Evolutionary conservation across 2,888 invertebrate genomes (phyloP).

Genomic region (Melipona beecheii): DNA sequence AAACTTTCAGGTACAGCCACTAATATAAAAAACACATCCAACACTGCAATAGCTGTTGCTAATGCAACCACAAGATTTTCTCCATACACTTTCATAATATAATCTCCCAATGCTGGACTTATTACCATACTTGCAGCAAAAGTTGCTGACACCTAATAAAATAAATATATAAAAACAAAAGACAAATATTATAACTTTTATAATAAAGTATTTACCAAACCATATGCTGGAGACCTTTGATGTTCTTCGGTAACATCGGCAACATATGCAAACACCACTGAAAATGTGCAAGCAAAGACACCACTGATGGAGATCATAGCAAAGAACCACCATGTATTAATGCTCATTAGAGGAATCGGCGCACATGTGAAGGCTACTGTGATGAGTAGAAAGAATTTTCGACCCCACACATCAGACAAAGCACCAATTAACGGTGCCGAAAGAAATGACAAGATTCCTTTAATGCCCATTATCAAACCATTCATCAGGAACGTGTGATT

Average conservation of each 20-base stretch:
- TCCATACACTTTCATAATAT: slow-evolving; percentile 93
- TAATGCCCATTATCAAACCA: slow-evolving; percentile 99
- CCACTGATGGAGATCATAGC: slow-evolving; percentile 99
- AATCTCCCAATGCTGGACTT: slow-evolving; percentile 97
- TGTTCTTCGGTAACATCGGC: slow-evolving; percentile 99
- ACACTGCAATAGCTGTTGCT: slow-evolving; percentile 97
- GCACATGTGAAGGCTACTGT: slow-evolving; percentile 99
- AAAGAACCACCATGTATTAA: slow-evolving; percentile 99
- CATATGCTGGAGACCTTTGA: slow-evolving; percentile 97
- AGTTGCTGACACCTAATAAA: slow-evolving; percentile 92
- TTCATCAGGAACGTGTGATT: slow-evolving; percentile 99
- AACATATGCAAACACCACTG: slow-evolving; percentile 99
- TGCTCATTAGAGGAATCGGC: slow-evolving; percentile 99
- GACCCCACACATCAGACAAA: slow-evolving; percentile 98
- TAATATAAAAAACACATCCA: slow-evolving; percentile 99
- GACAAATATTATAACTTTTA: not conserved
- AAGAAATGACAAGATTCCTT: slow-evolving; percentile 98
- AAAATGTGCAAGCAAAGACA: slow-evolving; percentile 99
- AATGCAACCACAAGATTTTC: slow-evolving; percentile 91
- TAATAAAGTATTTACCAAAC: slow-evolving; percentile 88
- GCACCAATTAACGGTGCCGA: slow-evolving; percentile 99
- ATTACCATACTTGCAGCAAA: slow-evolving; percentile 99
- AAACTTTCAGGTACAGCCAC: slow-evolving; percentile 99
- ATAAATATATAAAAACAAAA: slow-evolving; percentile 8
- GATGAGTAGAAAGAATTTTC: slow-evolving; percentile 98